Evolutionary conservation across 1,140 invertebrate genomes (phyloP).

Genomic region (Cephus cinctus): DNA sequence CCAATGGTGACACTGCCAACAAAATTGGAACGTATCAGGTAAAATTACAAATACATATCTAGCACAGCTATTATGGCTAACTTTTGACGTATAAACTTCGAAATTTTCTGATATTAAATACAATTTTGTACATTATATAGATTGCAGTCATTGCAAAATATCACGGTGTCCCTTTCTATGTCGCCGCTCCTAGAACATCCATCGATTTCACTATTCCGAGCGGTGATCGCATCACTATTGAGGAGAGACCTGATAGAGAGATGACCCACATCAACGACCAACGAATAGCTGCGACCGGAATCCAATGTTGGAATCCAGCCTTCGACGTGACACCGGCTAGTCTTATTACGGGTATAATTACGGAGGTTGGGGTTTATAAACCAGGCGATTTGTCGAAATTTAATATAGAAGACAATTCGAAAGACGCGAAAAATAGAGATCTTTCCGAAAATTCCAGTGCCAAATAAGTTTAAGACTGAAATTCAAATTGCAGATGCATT

Average conservation of each 20-base stretch:
- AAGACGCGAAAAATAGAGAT: no score
- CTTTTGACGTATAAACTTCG: no score
- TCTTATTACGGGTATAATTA: slow-evolving; percentile 94
- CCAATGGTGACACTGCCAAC: slow-evolving; percentile 98
- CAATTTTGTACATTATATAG: slow-evolving; percentile 43
- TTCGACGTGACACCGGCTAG: slow-evolving; percentile 97
- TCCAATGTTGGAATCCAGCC: slow-evolving; percentile 96
- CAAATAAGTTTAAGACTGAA: no score
- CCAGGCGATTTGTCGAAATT: slow-evolving; percentile 55
- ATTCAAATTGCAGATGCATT: no score
- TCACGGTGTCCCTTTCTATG: slow-evolving; percentile 92
- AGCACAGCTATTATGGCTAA: no score
- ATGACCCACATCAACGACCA: slow-evolving; percentile 85
- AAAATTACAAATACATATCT: slow-evolving; percentile 21
- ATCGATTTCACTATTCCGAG: slow-evolving; percentile 80
- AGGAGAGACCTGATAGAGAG: slow-evolving; percentile 87
- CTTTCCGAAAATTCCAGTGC: no score
- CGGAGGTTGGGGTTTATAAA: slow-evolving; percentile 85
- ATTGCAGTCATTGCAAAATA: slow-evolving; percentile 90
- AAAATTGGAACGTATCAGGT: slow-evolving; percentile 98
- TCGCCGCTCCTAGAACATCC: slow-evolving; percentile 90
- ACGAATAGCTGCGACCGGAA: slow-evolving; percentile 83
- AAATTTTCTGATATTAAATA: background rate
- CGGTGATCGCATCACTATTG: slow-evolving; percentile 89
- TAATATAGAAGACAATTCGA: no score